Evolutionary conservation across 2,113 vertebrate genomes (phyloP), one percentile per base, ranked within the genome.

Genomic region (Monopterus albus): DNA sequence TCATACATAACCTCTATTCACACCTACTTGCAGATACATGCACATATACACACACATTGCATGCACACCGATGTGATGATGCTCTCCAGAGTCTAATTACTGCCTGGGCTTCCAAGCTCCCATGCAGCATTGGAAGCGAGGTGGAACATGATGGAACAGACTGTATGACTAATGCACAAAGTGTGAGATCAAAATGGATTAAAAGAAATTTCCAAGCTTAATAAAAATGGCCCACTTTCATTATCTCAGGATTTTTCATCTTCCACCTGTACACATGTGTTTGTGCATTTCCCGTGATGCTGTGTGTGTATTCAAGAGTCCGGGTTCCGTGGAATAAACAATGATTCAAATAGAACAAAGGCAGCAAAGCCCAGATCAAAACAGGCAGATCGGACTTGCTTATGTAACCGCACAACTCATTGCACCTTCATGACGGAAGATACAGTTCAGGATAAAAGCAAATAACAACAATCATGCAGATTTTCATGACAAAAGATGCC

Each of bases 401-500:
- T 75, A 60, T 71, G 68, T 10, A 72, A 56, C 36, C 21, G 2
- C 36, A 56, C 35, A 67, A 77, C 75, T 76, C 75, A 49, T 78
- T 46, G 28, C 90, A 88, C 84, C 84, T 85, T 76, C 7, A 31
- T 33, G 26, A 35, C 1, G 17, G 55, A 77, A 72, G 59, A 70
- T 51, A 68, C 75, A 81, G 82, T 65, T 83, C 26, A 36, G 79
- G 86, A 92, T 89, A 87, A 92, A 93, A 85, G 84, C 79, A 59
- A 81, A 50, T 42, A 64, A 67, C 75, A 25, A 75, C n/a, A 77
- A 82, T 83, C 36, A 53, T 71, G 77, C 57, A 53, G 33, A 92
- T 93, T 89, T 92, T 79, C 83, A 93, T 86, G 56, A 91, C 82
- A 92, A 93, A 88, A 80, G 86, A 61, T 31, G 52, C 26, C 72